These are phyloP conservation scores for Channa maculata DNA, from an alignment of 2,113 vertebrate species.

Conservation along the genomic window DNA sequence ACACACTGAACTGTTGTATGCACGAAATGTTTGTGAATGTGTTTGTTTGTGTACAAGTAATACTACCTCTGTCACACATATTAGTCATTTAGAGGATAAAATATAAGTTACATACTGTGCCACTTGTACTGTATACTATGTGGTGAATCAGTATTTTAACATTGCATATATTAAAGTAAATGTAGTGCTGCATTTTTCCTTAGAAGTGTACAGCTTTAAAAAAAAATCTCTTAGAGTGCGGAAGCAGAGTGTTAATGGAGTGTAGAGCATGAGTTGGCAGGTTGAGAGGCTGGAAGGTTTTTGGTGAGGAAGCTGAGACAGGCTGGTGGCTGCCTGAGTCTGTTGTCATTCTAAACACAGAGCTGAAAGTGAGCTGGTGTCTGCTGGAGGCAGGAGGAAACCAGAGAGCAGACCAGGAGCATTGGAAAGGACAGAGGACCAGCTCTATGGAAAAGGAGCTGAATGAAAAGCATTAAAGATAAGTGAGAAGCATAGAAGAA, in stretches of 20 bases:
- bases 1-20: conserved; percentile 57
- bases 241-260: conserved; percentile 52
- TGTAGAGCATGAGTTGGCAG: conserved; percentile 62
- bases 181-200: not conserved
- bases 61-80: conserved; percentile 10
- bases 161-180: conserved; percentile 13
- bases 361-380: conserved; percentile 69
- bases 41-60: conserved; percentile 19
- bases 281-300: conserved; percentile 56
- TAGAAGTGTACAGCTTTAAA: conserved; percentile 1
- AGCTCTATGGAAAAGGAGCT: conserved; percentile 45
- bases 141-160: not conserved
- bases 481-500: conserved; percentile 45
- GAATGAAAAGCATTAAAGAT: conserved; percentile 55
- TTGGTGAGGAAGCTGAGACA: conserved; percentile 64
- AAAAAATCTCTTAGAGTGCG: conserved; percentile 30
- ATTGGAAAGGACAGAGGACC: conserved; percentile 60
- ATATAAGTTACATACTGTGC: not conserved
- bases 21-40: conserved; percentile 53
- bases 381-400: conserved; percentile 69
- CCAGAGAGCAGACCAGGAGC: conserved; percentile 59
- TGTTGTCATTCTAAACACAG: conserved; percentile 80
- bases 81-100: conserved; percentile 25
- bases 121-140: not conserved
- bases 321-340: conserved; percentile 64